Evolutionary conservation across 2,888 invertebrate species (phyloP).

Genomic region (Argyra leucocephala): DNA sequence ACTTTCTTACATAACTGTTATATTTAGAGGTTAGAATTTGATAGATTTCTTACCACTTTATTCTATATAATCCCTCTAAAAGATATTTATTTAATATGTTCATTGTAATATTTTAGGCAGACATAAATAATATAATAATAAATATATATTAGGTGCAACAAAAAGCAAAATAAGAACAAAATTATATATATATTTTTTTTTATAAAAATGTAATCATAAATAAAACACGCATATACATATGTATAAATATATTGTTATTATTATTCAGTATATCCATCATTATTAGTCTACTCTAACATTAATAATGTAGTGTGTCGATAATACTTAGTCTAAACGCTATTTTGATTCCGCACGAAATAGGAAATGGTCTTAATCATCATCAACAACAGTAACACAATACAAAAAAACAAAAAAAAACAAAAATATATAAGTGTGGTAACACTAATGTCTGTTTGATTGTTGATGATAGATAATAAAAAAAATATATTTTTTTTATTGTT

Average conservation of each 20-base stretch:
- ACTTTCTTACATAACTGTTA: background rate
- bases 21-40: background rate
- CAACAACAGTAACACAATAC: background rate
- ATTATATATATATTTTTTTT: no score
- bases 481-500: no score
- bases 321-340: conserved; percentile 3
- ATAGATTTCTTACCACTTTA: background rate
- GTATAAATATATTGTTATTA: background rate
- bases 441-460: background rate
- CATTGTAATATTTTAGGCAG: no score
- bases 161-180: no score
- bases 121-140: no score
- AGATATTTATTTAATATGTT: no score
- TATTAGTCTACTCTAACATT: background rate
- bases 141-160: no score
- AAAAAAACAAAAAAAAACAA: background rate
- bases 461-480: background rate
- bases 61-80: no score
- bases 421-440: background rate
- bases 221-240: background rate
- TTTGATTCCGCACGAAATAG: background rate
- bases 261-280: background rate
- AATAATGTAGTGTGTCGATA: background rate
- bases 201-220: no score
- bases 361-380: conserved; percentile 2